Percentiles rank a stretch among this genome's conserved stretches.
Evolutionary conservation across 2,113 vertebrate genomes (phyloP).

Genomic region (Peromyscus maniculatus): DNA sequence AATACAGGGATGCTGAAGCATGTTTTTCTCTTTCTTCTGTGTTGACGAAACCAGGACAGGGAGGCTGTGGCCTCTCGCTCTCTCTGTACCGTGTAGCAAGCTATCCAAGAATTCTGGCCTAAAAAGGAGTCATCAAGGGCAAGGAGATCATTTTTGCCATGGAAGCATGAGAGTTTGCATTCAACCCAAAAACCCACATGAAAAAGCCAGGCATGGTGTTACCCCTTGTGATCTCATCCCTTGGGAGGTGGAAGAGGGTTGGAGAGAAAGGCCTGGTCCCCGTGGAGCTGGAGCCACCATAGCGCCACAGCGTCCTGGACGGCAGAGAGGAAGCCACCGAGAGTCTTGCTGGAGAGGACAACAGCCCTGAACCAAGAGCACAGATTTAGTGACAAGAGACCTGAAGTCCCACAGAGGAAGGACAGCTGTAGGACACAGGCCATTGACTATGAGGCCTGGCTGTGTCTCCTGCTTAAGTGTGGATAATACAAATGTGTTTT

Average conservation of each 20-base stretch:
- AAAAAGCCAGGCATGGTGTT: neutral
- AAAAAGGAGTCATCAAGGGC: neutral
- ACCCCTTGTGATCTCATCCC: too few species aligned
- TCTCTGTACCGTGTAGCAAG: neutral
- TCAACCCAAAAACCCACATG: neutral
- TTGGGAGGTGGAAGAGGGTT: too few species aligned
- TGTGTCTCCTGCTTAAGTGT: neutral
- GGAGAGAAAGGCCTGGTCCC: neutral
- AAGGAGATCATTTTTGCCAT: neutral
- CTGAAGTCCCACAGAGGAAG: neutral
- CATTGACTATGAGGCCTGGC: neutral
- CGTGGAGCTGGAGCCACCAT: too few species aligned
- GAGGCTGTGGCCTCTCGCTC: neutral
- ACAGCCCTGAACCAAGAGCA: neutral
- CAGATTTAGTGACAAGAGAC: neutral
- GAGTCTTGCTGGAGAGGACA: neutral
- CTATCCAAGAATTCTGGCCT: neutral
- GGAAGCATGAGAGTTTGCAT: neutral
- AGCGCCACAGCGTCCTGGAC: neutral
- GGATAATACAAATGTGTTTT: neutral
- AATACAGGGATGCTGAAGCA: neutral
- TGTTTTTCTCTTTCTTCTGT: neutral
- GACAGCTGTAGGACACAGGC: neutral
- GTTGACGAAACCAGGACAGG: neutral
- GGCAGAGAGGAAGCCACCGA: neutral